These are phyloP conservation scores for Camelus dromedarius DNA, from an alignment of 2,113 vertebrate species.

Conservation along the genomic window DNA sequence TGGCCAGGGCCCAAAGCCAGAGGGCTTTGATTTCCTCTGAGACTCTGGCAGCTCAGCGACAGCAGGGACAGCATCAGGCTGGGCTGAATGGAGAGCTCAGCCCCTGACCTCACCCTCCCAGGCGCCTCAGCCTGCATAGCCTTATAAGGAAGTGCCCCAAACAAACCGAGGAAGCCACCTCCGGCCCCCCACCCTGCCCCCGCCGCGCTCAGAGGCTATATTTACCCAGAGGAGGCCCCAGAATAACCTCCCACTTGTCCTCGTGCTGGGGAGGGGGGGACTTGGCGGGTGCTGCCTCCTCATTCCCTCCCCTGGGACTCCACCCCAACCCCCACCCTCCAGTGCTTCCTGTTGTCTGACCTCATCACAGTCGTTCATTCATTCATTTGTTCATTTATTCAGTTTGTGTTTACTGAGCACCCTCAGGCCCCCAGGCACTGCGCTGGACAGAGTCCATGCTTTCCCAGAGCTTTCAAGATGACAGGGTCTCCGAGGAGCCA, in stretches of 20 bases:
- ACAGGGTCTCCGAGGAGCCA: accelerated
- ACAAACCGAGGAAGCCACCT: slow-evolving; percentile 79
- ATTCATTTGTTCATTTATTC: not conserved
- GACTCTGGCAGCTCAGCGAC: not conserved
- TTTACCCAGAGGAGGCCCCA: slow-evolving; percentile 72
- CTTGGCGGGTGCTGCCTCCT: not conserved
- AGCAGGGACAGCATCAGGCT: slow-evolving; percentile 31
- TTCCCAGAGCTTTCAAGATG: not conserved
- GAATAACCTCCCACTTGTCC: slow-evolving; percentile 75
- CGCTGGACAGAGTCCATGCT: not conserved
- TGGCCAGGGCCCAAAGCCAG: slow-evolving; percentile 43
- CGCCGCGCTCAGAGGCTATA: slow-evolving; percentile 57
- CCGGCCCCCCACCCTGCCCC: slow-evolving; percentile 44
- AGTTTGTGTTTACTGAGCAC: not conserved
- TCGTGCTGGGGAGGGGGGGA: not conserved
- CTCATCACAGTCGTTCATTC: not conserved
- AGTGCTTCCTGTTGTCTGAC: not conserved
- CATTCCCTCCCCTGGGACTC: not conserved
- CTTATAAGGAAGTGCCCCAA: slow-evolving; percentile 81
- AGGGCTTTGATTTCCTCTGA: slow-evolving; percentile 72
- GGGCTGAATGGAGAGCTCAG: slow-evolving; percentile 57
- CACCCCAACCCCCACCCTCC: not conserved
- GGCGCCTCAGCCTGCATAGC: slow-evolving; percentile 38
- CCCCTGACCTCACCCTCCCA: slow-evolving; percentile 78
- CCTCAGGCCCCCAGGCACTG: not conserved